Percentiles rank a stretch among this genome's conserved stretches.
phyloP scores from a whole-genome alignment of 2,113 vertebrate genomes.

The Bagarius yarrelli region DNA sequence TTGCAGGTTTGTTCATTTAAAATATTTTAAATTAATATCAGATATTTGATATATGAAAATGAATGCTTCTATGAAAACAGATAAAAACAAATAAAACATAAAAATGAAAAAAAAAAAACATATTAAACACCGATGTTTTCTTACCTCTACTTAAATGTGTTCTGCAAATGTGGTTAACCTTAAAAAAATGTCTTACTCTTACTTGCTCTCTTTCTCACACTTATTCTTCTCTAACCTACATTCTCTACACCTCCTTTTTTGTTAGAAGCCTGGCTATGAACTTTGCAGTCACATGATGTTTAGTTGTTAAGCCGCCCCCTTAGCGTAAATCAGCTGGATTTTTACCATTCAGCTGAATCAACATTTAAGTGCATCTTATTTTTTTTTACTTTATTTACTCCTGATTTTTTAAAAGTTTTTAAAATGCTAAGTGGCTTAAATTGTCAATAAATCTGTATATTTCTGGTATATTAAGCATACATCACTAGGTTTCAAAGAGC shows the following conservation, averaged over 20 bases:
- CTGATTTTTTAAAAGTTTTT: background rate
- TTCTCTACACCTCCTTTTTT: background rate
- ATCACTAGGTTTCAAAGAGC: background rate
- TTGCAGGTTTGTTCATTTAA: no score
- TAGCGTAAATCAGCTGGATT: background rate
- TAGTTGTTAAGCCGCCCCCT: background rate
- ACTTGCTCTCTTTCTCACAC: background rate
- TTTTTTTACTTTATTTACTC: background rate
- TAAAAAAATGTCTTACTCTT: background rate
- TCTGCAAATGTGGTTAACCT: background rate
- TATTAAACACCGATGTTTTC: conserved; percentile 19
- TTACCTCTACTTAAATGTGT: conserved; percentile 54
- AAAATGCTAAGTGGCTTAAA: background rate
- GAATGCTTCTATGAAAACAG: no score
- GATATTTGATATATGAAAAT: no score
- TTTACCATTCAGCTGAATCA: background rate
- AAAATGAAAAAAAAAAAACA: background rate
- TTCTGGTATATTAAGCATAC: background rate
- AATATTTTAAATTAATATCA: no score
- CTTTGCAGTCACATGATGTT: conserved; percentile 32
- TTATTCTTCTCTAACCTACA: background rate
- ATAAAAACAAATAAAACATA: background rate
- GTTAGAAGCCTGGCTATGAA: conserved; percentile 18
- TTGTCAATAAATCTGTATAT: background rate
- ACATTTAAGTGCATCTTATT: background rate